Conservation (phyloP, 2,113 vertebrate genomes). For the Melanerpes formicivorus region DNA sequence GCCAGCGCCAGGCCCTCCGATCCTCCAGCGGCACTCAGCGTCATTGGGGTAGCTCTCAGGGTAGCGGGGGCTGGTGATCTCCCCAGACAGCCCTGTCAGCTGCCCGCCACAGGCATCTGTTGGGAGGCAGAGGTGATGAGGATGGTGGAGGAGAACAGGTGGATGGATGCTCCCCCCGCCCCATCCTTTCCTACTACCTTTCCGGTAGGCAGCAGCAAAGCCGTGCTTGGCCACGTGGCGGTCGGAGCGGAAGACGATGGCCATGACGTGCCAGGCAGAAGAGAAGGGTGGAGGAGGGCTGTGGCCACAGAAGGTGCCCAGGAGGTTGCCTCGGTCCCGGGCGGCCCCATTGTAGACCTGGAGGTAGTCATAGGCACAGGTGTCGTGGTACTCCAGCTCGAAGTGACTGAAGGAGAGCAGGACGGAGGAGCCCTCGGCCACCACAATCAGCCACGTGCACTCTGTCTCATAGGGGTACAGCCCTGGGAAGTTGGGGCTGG, state of each 20-base stretch:
- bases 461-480: conserved; percentile 89
- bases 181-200: conserved; percentile 78
- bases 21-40: conserved; percentile 89
- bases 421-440: conserved; percentile 91
- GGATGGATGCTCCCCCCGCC: accelerated
- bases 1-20: conserved; percentile 74
- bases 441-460: conserved; percentile 94
- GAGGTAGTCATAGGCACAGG: conserved; percentile 91
- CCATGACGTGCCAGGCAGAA: conserved; percentile 95
- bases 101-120: conserved; percentile 92
- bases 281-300: conserved; percentile 87
- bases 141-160: accelerated
- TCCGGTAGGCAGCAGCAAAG: conserved; percentile 88
- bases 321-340: conserved; percentile 88
- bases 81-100: conserved; percentile 89
- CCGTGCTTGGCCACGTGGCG: conserved; percentile 90
- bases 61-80: conserved; percentile 93
- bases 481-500: conserved; percentile 94
- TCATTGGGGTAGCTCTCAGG: conserved; percentile 93
- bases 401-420: conserved; percentile 92
- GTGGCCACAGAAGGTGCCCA: conserved; percentile 92
- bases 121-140: neutral
- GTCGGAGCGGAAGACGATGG: conserved; percentile 91
- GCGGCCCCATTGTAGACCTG: conserved; percentile 93
- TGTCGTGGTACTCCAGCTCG: conserved; percentile 88